phyloP scores from a whole-genome alignment of 1,140 invertebrate genomes.

The Rhyacophila brunnea region DNA sequence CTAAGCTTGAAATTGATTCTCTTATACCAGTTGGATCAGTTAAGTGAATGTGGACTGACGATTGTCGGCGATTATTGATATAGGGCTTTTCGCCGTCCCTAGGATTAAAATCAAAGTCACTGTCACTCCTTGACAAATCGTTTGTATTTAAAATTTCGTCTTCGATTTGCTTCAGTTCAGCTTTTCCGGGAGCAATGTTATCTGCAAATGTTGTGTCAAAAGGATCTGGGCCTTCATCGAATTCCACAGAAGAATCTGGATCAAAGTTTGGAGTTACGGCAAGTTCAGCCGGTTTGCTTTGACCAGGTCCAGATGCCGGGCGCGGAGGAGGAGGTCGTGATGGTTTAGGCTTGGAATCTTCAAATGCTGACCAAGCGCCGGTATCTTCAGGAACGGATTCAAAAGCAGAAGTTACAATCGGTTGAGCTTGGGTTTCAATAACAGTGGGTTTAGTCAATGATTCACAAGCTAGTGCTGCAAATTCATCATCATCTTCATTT shows the following conservation, averaged over 20 bases:
- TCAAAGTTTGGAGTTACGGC: background rate
- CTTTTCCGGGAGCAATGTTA: conserved; percentile 69
- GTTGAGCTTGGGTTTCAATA: conserved; percentile 35
- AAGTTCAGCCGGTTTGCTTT: background rate
- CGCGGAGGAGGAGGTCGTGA: conserved; percentile 28
- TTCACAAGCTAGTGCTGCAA: conserved; percentile 71
- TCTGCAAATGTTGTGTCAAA: conserved; percentile 85
- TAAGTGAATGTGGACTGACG: conserved; percentile 59
- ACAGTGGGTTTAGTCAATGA: conserved; percentile 60
- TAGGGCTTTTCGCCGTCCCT: conserved; percentile 59
- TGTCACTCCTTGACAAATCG: conserved; percentile 47
- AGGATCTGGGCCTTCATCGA: conserved; percentile 59
- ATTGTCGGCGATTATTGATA: conserved; percentile 51
- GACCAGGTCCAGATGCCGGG: conserved; percentile 11
- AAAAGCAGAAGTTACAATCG: conserved; percentile 34
- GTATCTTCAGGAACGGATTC: conserved; percentile 50
- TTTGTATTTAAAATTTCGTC: conserved; percentile 27
- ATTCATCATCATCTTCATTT: conserved; percentile 70
- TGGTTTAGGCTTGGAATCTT: conserved; percentile 40
- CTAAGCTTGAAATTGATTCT: conserved; percentile 49
- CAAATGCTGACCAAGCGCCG: conserved; percentile 62
- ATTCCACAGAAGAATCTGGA: conserved; percentile 9
- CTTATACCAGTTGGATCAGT: conserved; percentile 53
- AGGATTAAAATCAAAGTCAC: conserved; percentile 69
- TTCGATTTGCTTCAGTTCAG: conserved; percentile 44